These are phyloP conservation scores for Latrodectus elegans DNA, from an alignment of 2,888 invertebrate genomes.

Conservation along the genomic window DNA sequence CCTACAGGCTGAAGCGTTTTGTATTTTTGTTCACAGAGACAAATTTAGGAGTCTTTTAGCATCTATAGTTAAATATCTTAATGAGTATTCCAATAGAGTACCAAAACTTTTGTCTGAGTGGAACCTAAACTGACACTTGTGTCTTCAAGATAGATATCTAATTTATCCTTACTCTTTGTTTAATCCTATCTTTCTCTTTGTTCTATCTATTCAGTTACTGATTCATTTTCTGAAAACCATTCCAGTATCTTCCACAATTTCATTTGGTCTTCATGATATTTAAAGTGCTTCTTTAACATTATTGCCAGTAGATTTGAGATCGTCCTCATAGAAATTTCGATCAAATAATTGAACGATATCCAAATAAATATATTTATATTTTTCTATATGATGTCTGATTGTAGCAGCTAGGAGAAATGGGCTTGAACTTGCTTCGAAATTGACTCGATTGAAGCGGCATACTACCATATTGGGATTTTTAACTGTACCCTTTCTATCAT, in stretches of 20 bases:
- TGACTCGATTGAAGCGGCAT: too few relatives aligned
- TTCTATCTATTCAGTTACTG: not conserved
- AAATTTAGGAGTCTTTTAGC: not conserved
- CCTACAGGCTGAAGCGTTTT: not conserved
- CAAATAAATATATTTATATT: not conserved
- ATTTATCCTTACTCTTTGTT: not conserved
- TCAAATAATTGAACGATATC: not conserved
- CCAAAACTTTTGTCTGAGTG: not conserved
- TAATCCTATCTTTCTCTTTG: too few relatives aligned
- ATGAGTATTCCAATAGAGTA: not conserved
- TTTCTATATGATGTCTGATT: not conserved
- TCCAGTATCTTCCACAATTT: not conserved
- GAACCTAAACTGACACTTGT: not conserved
- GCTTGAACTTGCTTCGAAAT: slow-evolving; percentile 2
- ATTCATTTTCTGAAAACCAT: not conserved
- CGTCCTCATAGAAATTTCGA: not conserved
- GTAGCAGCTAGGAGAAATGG: slow-evolving; percentile 12
- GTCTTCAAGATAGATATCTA: not conserved
- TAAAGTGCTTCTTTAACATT: not conserved
- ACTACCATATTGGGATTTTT: not conserved
- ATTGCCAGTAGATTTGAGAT: not conserved
- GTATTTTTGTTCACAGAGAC: not conserved
- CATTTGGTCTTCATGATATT: not conserved
- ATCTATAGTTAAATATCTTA: too few relatives aligned
- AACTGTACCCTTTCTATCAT: not conserved